Conservation (phyloP, 2,888 invertebrate species). For the Petrolisthes cinctipes region DNA sequence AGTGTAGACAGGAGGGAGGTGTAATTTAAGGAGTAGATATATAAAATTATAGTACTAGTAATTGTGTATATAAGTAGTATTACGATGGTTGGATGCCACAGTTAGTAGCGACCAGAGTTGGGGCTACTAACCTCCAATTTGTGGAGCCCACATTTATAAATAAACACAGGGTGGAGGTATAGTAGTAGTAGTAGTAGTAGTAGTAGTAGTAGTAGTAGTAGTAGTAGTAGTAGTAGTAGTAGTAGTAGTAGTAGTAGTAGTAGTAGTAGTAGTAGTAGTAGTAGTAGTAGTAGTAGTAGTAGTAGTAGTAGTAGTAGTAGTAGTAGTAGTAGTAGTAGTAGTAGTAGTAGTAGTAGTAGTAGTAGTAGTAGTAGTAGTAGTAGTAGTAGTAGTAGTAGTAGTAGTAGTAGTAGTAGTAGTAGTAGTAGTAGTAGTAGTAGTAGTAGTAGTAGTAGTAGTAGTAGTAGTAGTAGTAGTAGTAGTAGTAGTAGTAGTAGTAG, state of each 20-base stretch:
- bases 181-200: background rate
- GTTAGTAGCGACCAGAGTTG: no score
- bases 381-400: slow-evolving; percentile 1
- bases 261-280: slow-evolving; percentile 1
- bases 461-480: slow-evolving; percentile 1
- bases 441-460: slow-evolving; percentile 1
- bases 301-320: slow-evolving; percentile 1
- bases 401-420: slow-evolving; percentile 1
- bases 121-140: no score
- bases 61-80: no score
- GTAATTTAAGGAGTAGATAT: no score
- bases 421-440: slow-evolving; percentile 1
- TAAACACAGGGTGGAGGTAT: no score
- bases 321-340: slow-evolving; percentile 1
- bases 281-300: slow-evolving; percentile 1
- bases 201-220: background rate
- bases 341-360: slow-evolving; percentile 1
- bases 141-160: no score
- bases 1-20: no score
- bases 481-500: slow-evolving; percentile 1
- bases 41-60: no score
- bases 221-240: background rate
- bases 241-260: background rate
- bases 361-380: background rate
- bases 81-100: no score